Evolutionary conservation across 1,140 invertebrate species (phyloP).

Genomic region (Pemphigus obesinymphae): DNA sequence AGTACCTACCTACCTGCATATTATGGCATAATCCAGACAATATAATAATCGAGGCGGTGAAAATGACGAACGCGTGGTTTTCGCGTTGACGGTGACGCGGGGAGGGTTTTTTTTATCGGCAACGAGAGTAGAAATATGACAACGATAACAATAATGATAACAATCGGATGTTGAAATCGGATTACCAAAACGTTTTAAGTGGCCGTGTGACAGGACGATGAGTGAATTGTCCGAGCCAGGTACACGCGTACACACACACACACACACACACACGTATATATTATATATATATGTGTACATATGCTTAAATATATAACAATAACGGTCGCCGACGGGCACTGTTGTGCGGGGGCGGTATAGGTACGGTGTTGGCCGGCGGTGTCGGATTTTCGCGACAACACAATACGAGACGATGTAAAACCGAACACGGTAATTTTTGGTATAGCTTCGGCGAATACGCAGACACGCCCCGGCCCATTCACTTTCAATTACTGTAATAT

Average conservation of each 20-base stretch:
- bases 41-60: too few species aligned
- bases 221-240: background rate
- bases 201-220: conserved; percentile 11
- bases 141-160: background rate
- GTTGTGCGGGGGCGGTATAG: background rate
- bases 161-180: conserved; percentile 2
- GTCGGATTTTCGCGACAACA: conserved; percentile 16
- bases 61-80: too few species aligned
- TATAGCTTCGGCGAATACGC: background rate
- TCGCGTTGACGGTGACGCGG: background rate
- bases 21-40: too few species aligned
- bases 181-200: conserved; percentile 26
- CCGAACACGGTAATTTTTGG: conserved; percentile 19
- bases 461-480: conserved; percentile 17
- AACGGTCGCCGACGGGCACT: too few species aligned
- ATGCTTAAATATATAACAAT: background rate
- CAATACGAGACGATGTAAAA: background rate
- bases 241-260: background rate
- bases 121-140: background rate
- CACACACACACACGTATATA: background rate
- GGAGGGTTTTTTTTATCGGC: background rate
- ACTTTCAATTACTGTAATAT: background rate
- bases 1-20: too few species aligned
- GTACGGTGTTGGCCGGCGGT: background rate
- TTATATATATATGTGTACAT: too few species aligned